phyloP scores from a whole-genome alignment of 2,888 invertebrate species.

The Drosophila percnosoma region DNA sequence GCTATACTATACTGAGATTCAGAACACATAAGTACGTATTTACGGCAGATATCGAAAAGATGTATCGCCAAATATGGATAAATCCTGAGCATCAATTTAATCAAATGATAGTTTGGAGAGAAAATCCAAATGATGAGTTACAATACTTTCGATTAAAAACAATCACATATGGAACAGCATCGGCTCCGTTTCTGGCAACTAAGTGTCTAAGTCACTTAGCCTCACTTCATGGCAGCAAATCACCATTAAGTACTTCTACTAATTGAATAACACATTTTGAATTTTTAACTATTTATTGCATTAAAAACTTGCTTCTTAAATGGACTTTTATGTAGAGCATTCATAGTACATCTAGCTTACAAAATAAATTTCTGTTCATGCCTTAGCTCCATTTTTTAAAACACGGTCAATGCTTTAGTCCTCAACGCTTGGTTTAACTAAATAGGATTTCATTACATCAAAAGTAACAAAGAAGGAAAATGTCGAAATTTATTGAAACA shows the following conservation, averaged over 20 bases:
- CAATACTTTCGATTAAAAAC: too few species aligned
- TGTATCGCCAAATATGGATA: too few species aligned
- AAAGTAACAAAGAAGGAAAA: slow-evolving; percentile 7
- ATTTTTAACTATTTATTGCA: not conserved
- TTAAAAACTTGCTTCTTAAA: not conserved
- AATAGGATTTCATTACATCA: slow-evolving; percentile 61
- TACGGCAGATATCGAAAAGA: too few species aligned
- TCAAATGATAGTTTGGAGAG: too few species aligned
- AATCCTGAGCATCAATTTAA: too few species aligned
- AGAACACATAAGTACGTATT: too few species aligned
- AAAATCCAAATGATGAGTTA: too few species aligned
- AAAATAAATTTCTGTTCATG: not conserved
- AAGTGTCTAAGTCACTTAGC: too few species aligned
- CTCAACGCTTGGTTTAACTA: slow-evolving; percentile 44
- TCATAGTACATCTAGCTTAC: not conserved
- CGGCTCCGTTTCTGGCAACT: too few species aligned
- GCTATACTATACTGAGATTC: too few species aligned
- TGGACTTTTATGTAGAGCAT: slow-evolving; percentile 2
- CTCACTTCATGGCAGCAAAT: too few species aligned
- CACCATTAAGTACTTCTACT: not conserved
- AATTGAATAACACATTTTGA: not conserved
- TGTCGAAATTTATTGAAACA: slow-evolving; percentile 16
- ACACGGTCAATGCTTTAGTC: slow-evolving; percentile 5
- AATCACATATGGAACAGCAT: too few species aligned
- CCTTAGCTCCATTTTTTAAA: not conserved